Base-by-base conservation (phyloP, 2,888 invertebrate species). In the Phanerotoma sp. region DNA sequence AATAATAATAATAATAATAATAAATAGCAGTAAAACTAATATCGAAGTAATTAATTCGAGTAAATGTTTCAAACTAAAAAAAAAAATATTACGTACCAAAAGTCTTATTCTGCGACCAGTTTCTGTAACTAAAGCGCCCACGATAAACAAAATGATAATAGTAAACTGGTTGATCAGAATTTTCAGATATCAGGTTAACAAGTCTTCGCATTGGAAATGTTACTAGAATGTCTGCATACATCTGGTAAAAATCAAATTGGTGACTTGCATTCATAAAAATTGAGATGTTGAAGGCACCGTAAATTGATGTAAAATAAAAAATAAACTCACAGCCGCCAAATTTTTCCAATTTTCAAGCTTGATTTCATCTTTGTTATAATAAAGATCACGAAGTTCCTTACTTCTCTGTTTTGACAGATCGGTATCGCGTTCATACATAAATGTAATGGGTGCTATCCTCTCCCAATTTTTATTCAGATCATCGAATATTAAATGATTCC, bases 141-240 rank as follows among this genome's bases (percentile, higher is more conserved):
- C 83, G 79, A 67, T 84, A 86, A 11, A 80, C 78, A 62, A 86
- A 85, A 42, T 80, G 77, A 67, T 84, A 85, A 69, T 85, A 85
- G 70, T 81, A 87, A 5, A 87, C 83, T 15, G 80, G 78, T 40
- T 78, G 70, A 5, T 78, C 77, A 1, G 82, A 85, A 38, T 81
- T 78, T 4, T 80, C 78, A 1, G 84, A 79, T 35, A 86, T 79
- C 54, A 87, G 68, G 63, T 84, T 82, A 0, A 82, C 83, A 62
- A 83, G 80, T 47, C 85, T 80, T 66, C 86, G 83, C 2, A 81
- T 80, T 2, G 80, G 78, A 61, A 84, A 86, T 1, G 82, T 83
- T 10, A 82, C 81, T 4, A 83, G 3, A 20, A 81, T 75, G 68
- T 87, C 87, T 2, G 81, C 80, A 67, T 82, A 86, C 1, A 86